Base-by-base conservation (phyloP, 2,113 vertebrate genomes). In the Prunella himalayana region DNA sequence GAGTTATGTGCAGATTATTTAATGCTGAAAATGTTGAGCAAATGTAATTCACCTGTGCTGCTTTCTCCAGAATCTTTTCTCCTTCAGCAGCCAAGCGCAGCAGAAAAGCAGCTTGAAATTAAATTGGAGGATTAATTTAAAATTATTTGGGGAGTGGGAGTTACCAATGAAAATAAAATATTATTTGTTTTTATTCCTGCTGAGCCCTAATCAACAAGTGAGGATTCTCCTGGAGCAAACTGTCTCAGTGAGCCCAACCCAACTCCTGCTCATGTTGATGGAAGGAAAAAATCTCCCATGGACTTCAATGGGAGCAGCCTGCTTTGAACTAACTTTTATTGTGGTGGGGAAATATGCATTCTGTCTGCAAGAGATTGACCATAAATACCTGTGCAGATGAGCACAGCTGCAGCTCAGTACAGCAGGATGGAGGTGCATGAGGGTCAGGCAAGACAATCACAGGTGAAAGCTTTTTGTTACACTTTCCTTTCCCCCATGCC, bases 1-100 rank as follows among this genome's bases (percentile, higher is more conserved):
- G 94, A 93, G 76, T 85, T 93, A 94, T 68, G 88, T 93, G 93
- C 82, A 91, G 92, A 65, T 95, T 96, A 82, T 97, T 97, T 95
- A 97, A 95, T 92, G 91, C 84, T 90, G 76, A 93, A 77, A 82
- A 86, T n/a, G 69, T 88, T 90, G 77, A 89, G 59, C 76, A 96
- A 97, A 97, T 91, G 80, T 79, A 56, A 81, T 92, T 89, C 75
- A 86, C 90, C 90, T 92, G 80, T 53, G 79, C 94, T 6, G 16
- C 88, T 92, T 92, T 59, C 71, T 47, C 41, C 15, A 44, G 76
- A 77, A 60, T 53, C 41, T 82, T 80, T 81, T 86, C 82, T 82
- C 69, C 84, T 93, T 86, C 72, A 53, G 78, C 86, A 92, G 25
- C 77, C 87, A 86, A 75, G 60, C 3, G 0, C 41, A 41, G 44